Evolutionary conservation across 2,113 vertebrate species (phyloP).

Genomic region (Saccopteryx leptura): DNA sequence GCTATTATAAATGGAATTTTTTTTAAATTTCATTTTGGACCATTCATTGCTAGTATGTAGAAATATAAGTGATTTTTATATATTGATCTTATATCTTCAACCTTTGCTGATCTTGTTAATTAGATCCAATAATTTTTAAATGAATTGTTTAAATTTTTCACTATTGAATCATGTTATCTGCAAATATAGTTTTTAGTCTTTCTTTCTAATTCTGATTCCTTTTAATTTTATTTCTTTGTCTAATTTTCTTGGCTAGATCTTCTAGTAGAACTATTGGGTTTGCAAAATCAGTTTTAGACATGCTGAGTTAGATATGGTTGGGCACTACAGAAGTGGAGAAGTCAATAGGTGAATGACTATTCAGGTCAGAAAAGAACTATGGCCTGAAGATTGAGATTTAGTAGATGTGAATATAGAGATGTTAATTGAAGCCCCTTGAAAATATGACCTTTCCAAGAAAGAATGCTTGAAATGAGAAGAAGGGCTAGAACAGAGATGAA

Average conservation of each 20-base stretch:
- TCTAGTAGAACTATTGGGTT: neutral
- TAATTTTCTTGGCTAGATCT: neutral
- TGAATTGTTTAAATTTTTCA: constrained; percentile 1
- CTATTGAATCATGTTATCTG: neutral
- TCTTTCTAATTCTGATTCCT: neutral
- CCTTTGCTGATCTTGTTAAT: constrained; percentile 15
- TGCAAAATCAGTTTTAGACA: constrained; percentile 21
- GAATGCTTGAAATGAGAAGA: constrained; percentile 28
- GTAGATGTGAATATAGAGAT: constrained; percentile 24
- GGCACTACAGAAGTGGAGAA: neutral
- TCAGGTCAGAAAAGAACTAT: neutral
- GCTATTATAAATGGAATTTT: neutral
- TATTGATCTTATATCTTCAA: constrained; percentile 33
- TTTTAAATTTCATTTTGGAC: constrained; percentile 57
- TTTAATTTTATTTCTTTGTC: neutral
- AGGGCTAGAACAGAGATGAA: neutral
- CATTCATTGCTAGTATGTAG: neutral
- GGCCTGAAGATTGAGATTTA: constrained; percentile 11
- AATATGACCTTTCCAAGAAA: neutral
- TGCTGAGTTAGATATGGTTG: neutral
- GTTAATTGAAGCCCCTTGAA: neutral
- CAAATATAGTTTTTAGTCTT: constrained; percentile 24
- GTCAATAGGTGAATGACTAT: constrained; percentile 27
- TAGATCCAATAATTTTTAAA: constrained; percentile 25
- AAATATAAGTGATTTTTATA: neutral